Conservation (phyloP, 2,113 vertebrate genomes). For the Acinonyx jubatus region DNA sequence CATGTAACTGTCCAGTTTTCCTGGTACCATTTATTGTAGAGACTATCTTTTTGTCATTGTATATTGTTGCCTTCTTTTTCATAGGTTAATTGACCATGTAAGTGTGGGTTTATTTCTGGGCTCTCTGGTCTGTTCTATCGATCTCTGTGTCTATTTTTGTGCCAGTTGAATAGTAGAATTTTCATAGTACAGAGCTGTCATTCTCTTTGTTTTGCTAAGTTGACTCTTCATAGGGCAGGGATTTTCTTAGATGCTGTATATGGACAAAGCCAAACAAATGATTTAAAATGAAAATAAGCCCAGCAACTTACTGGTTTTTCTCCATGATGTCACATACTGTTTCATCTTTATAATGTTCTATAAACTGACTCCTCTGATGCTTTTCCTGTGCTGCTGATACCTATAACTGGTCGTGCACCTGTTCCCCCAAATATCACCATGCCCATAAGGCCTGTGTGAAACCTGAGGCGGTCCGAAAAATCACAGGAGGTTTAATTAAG, state of each 20-base stretch:
- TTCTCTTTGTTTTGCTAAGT: constrained; percentile 9
- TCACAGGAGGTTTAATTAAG: background rate
- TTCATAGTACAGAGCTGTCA: background rate
- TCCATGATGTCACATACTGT: background rate
- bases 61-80: background rate
- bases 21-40: background rate
- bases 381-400: background rate
- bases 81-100: background rate
- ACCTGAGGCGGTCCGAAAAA: background rate
- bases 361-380: background rate
- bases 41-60: background rate
- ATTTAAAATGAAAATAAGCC: background rate
- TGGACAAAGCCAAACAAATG: background rate
- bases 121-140: background rate
- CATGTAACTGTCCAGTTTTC: background rate
- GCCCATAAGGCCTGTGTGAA: background rate
- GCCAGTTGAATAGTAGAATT: background rate
- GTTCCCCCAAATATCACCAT: background rate
- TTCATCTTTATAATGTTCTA: background rate
- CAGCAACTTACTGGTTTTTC: background rate
- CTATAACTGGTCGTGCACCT: background rate
- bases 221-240: background rate
- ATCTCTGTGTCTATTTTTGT: background rate
- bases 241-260: constrained; percentile 46
- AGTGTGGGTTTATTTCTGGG: background rate